Evolutionary conservation across 2,888 invertebrate genomes (phyloP).

Genomic region (Pristionchus entomophagus): DNA sequence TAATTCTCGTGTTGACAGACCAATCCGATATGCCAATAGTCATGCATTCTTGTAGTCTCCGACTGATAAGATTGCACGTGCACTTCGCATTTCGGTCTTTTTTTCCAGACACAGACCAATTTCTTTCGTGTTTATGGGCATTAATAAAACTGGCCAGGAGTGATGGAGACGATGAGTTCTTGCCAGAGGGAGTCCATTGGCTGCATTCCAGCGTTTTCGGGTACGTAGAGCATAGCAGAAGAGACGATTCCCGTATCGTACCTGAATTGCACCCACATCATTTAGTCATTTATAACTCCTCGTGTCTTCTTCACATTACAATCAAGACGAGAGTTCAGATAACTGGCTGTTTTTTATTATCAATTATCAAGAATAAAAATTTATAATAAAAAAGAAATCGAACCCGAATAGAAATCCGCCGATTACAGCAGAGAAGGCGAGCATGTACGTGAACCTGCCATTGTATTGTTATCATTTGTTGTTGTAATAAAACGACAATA

Average conservation of each 20-base stretch:
- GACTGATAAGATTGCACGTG: neutral
- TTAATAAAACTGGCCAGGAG: slow-evolving; percentile 57
- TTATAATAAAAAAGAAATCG: neutral
- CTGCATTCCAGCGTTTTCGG: slow-evolving; percentile 57
- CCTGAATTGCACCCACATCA: slow-evolving; percentile 1
- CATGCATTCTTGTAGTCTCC: neutral
- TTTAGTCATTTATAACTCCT: no score
- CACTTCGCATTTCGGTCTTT: no score
- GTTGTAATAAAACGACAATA: neutral
- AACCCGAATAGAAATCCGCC: slow-evolving; percentile 53
- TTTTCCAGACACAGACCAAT: no score
- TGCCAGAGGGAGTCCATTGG: slow-evolving; percentile 68
- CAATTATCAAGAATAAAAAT: neutral
- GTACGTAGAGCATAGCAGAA: slow-evolving; percentile 75
- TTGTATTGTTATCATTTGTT: neutral
- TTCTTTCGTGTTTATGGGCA: no score
- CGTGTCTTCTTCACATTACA: no score
- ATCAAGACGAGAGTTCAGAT: no score
- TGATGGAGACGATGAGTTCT: slow-evolving; percentile 69
- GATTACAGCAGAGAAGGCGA: slow-evolving; percentile 64
- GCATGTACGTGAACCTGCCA: slow-evolving; percentile 60
- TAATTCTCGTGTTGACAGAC: no score
- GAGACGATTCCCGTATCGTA: slow-evolving; percentile 81
- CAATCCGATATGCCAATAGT: neutral
- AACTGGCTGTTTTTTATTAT: no score